Conservation (phyloP, 1,140 invertebrate species). For the Ectropis grisescens region DNA sequence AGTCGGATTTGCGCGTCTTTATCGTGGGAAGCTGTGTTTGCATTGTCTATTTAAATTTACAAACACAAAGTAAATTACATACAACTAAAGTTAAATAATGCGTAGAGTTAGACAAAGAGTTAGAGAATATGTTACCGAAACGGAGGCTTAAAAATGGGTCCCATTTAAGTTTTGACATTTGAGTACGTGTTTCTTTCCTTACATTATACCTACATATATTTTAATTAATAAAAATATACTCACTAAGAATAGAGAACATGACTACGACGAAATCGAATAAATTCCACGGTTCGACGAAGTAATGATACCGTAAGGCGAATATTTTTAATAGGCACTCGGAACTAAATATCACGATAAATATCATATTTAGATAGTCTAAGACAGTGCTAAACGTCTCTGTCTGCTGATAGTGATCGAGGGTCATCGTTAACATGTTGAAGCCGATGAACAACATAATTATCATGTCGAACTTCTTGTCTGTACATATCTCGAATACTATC, state of each 20-base stretch:
- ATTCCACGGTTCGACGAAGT: slow-evolving; percentile 99
- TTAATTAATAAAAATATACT: slow-evolving; percentile 50
- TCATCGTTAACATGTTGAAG: slow-evolving; percentile 99
- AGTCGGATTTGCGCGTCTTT: background rate
- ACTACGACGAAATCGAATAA: slow-evolving; percentile 99
- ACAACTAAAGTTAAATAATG: too few relatives aligned
- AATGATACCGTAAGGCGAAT: slow-evolving; percentile 96
- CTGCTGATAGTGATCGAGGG: slow-evolving; percentile 95
- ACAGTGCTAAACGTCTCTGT: slow-evolving; percentile 84
- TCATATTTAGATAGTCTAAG: slow-evolving; percentile 92
- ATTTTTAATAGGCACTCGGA: slow-evolving; percentile 98
- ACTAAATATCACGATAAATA: slow-evolving; percentile 99
- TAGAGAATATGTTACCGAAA: too few relatives aligned
- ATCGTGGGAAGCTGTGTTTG: too few relatives aligned
- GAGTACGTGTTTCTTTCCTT: too few relatives aligned
- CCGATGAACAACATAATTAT: slow-evolving; percentile 99
- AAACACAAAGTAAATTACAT: too few relatives aligned
- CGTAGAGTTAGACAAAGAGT: too few relatives aligned
- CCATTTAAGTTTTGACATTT: too few relatives aligned
- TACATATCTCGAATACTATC: slow-evolving; percentile 96
- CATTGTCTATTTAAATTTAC: too few relatives aligned
- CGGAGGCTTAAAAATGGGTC: too few relatives aligned
- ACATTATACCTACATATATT: too few relatives aligned
- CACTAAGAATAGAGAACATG: slow-evolving; percentile 97
- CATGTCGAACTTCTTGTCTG: slow-evolving; percentile 99